These are phyloP conservation scores for Acanthornis magna DNA, from an alignment of 2,797 vertebrate genomes.

Conservation along the genomic window DNA sequence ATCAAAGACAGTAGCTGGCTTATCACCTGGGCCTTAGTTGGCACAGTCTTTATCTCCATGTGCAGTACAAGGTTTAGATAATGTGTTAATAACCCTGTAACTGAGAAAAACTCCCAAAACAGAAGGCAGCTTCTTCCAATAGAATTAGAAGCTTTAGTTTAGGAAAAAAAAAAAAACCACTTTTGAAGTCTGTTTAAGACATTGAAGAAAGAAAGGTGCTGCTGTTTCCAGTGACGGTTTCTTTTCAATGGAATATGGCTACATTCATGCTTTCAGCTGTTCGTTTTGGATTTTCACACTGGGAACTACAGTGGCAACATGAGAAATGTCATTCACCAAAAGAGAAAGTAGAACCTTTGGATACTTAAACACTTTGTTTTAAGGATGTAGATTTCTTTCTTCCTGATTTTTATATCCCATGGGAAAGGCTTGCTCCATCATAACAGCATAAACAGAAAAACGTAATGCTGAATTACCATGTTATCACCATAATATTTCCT, in stretches of 20 bases:
- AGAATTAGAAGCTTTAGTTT: background rate
- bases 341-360: background rate
- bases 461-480: background rate
- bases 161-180: background rate
- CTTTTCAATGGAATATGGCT: background rate
- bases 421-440: background rate
- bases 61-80: background rate
- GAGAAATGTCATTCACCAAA: background rate
- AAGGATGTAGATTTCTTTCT: background rate
- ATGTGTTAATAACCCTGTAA: background rate
- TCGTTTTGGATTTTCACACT: background rate
- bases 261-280: background rate
- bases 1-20: background rate
- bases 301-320: rapidly evolving
- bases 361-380: background rate
- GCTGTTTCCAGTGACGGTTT: background rate
- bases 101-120: background rate
- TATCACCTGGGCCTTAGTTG: background rate
- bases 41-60: background rate
- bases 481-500: background rate
- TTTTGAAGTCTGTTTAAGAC: background rate
- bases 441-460: background rate
- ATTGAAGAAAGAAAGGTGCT: background rate
- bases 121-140: background rate
- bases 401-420: background rate